Conservation (phyloP, 2,888 invertebrate genomes). For the Luffia ferchaultella region DNA sequence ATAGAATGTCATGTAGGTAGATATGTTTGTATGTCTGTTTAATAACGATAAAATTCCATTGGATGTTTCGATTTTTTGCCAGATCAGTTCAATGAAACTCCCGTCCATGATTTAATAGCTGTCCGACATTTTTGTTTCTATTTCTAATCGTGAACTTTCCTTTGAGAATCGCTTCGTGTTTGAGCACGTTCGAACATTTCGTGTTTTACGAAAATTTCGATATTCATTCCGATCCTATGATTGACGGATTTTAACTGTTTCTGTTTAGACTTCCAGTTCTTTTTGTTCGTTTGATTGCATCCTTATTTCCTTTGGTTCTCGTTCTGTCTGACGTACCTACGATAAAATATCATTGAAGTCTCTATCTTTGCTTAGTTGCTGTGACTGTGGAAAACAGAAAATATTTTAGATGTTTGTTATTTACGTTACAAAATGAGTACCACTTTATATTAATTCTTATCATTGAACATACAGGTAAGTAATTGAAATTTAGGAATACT, state of each 20-base stretch:
- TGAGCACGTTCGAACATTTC: background rate
- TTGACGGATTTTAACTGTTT: background rate
- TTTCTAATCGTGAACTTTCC: background rate
- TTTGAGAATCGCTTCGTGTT: background rate
- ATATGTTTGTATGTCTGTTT: too few species aligned
- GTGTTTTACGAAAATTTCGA: background rate
- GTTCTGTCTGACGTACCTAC: background rate
- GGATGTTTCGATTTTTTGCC: too few species aligned
- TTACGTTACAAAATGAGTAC: too few species aligned
- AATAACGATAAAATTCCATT: too few species aligned
- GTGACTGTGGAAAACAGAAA: too few species aligned
- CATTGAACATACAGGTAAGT: too few species aligned
- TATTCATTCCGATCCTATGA: background rate
- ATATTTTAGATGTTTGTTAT: too few species aligned
- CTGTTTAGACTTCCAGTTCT: background rate
- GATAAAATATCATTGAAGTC: background rate
- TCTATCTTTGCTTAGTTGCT: background rate
- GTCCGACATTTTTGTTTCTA: background rate
- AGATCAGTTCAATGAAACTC: too few species aligned
- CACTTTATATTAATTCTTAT: too few species aligned
- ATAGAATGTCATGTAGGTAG: too few species aligned
- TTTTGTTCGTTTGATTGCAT: background rate
- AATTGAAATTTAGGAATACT: too few species aligned
- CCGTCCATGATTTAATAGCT: constrained; percentile 1
- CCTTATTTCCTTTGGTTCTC: background rate